Percentiles rank a stretch among this genome's conserved stretches.
These are phyloP conservation scores for Acanthopleura granulata DNA, from an alignment of 2,888 invertebrate genomes.

Conservation along the genomic window DNA sequence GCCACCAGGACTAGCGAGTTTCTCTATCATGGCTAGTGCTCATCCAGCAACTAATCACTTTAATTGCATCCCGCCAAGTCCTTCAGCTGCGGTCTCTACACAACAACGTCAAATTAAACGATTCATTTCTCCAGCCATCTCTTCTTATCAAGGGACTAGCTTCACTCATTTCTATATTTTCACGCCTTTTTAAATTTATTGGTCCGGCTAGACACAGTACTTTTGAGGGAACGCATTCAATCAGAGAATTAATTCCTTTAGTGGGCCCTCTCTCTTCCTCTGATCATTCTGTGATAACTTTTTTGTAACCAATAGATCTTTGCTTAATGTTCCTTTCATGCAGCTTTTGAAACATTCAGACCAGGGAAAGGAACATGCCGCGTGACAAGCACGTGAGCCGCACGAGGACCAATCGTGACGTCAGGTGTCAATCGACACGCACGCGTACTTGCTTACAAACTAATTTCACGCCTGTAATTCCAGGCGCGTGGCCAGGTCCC, in stretches of 20 bases:
- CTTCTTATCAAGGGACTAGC: constrained; percentile 14
- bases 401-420: not conserved
- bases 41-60: constrained; percentile 8
- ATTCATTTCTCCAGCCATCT: constrained; percentile 19
- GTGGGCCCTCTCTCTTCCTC: not conserved
- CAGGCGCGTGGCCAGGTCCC: not conserved
- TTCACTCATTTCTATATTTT: constrained; percentile 18
- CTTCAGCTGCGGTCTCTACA: constrained; percentile 12
- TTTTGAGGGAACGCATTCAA: not conserved
- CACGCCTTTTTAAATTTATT: constrained; percentile 18
- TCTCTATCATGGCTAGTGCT: constrained; percentile 11
- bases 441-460: constrained; percentile 15
- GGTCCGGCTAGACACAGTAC: constrained; percentile 5
- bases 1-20: not conserved
- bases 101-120: constrained; percentile 19
- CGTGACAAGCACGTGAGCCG: not conserved
- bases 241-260: constrained; percentile 8
- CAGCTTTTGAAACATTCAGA: not conserved
- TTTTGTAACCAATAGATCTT: not conserved
- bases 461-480: not conserved
- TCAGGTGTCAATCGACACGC: constrained; percentile 4
- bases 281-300: not conserved
- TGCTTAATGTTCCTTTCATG: not conserved
- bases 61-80: constrained; percentile 18
- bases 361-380: not conserved